Base-by-base conservation (phyloP, 2,113 vertebrate species). In the Onychostruthus taczanowskii region DNA sequence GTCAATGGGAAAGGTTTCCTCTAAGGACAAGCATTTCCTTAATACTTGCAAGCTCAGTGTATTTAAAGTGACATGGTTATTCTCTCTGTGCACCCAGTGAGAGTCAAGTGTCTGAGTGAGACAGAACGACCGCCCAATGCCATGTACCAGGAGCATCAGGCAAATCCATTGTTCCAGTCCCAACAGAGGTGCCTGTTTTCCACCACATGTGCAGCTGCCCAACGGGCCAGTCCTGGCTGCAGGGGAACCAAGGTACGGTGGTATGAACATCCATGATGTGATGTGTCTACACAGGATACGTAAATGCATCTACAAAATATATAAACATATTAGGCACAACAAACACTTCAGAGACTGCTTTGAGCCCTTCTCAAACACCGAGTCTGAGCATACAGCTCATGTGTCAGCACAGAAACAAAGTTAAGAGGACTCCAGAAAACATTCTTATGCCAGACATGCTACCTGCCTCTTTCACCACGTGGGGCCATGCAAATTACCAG, bases 121-220 rank as follows among this genome's bases (percentile, higher is more conserved):
- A 72, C 53, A 84, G 26, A 89, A 49, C 0, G 21, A 59, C 41
- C n/a, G 47, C 22, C 27, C 53, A 44, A 35, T 11, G 44, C 2
- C 21, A 56, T 21, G 39, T 17, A 47, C 44, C 72, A 31, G 52
- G 16, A 63, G 27, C 56, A 35, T 4, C 56, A 63, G 22, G 7
- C 31, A 21, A 81, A 61, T 7, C 3, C 31, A 56, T 1, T 4
- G 3, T 2, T 7, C 43, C 1, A 3, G 26, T 37, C 72, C n/a
- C 21, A 50, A 43, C 30, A 67, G 20, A 77, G 27, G 18, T 7
- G 21, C 12, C 26, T 33, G 33, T 63, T 35, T 28, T 24, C 58
- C 7, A 47, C 21, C 7, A 14, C 24, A 6, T 0, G 6, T 14
- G 35, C 46, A 47, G n/a, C 74, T 82, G 28, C 44, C 12, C 47